phyloP scores from a whole-genome alignment of 1,140 invertebrate species.

The Mycetomoellerius zeteki region DNA sequence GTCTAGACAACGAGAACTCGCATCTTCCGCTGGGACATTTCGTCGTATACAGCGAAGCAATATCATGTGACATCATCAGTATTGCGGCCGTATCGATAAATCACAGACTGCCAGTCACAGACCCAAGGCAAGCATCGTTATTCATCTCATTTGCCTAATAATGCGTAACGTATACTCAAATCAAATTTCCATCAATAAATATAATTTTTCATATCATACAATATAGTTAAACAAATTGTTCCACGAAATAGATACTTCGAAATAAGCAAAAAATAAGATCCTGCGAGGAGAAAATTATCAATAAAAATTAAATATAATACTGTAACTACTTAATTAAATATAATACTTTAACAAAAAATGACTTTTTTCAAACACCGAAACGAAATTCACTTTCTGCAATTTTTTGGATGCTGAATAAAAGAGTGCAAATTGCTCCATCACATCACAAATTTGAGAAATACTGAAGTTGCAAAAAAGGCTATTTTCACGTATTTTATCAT shows the following conservation, averaged over 20 bases:
- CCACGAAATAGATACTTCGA: not conserved
- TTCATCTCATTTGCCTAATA: constrained; percentile 62
- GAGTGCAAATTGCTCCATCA: no score
- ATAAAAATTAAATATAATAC: no score
- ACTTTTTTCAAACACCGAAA: no score
- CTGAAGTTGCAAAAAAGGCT: no score
- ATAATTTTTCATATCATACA: constrained; percentile 15
- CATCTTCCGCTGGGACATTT: constrained; percentile 57
- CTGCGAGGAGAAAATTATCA: not conserved
- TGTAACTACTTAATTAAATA: no score
- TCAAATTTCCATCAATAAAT: constrained; percentile 18
- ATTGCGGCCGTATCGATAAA: constrained; percentile 40
- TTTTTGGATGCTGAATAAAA: no score
- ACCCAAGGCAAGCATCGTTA: constrained; percentile 18
- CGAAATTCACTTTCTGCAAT: no score
- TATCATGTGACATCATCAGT: constrained; percentile 32
- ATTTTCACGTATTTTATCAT: no score
- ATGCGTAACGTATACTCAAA: not conserved
- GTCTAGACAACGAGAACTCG: constrained; percentile 16
- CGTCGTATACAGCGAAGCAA: constrained; percentile 7
- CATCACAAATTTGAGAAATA: no score
- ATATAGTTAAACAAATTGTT: not conserved
- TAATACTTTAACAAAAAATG: no score
- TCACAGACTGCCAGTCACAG: constrained; percentile 41
- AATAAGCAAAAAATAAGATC: not conserved